Percentiles rank a stretch among this genome's conserved stretches.
These are phyloP conservation scores for Eulemur rufifrons DNA, from an alignment of 2,113 vertebrate genomes.

Conservation along the genomic window DNA sequence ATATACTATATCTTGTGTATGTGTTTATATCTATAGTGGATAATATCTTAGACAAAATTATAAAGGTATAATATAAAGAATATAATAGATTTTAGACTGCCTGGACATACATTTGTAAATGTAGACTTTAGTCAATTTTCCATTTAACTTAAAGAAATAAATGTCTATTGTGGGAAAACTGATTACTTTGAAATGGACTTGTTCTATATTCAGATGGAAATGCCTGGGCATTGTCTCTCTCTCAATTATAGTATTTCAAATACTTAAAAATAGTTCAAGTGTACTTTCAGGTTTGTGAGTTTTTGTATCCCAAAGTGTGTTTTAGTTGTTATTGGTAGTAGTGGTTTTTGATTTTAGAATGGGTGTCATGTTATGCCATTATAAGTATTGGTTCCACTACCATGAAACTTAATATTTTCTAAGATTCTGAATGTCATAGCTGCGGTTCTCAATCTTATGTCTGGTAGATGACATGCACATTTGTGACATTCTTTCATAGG, in stretches of 20 bases:
- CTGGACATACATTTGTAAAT: neutral
- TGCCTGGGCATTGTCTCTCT: neutral
- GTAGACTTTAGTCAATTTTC: neutral
- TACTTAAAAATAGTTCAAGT: neutral
- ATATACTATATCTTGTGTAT: neutral
- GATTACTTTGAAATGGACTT: neutral
- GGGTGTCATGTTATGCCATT: neutral
- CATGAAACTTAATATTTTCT: neutral
- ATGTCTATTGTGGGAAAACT: neutral
- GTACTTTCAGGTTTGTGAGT: neutral
- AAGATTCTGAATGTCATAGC: neutral
- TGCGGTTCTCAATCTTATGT: neutral
- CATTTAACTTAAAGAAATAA: neutral
- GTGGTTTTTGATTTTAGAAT: neutral
- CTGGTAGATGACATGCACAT: neutral
- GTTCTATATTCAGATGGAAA: neutral
- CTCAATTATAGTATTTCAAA: neutral
- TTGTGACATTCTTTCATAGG: neutral
- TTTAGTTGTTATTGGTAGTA: neutral
- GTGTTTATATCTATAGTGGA: neutral
- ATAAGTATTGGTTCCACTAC: neutral
- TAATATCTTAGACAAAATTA: neutral
- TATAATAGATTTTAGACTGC: neutral
- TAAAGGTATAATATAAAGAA: neutral
- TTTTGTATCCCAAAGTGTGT: neutral